phyloP scores from a whole-genome alignment of 2,797 vertebrate species.

The Rallus crepitans region DNA sequence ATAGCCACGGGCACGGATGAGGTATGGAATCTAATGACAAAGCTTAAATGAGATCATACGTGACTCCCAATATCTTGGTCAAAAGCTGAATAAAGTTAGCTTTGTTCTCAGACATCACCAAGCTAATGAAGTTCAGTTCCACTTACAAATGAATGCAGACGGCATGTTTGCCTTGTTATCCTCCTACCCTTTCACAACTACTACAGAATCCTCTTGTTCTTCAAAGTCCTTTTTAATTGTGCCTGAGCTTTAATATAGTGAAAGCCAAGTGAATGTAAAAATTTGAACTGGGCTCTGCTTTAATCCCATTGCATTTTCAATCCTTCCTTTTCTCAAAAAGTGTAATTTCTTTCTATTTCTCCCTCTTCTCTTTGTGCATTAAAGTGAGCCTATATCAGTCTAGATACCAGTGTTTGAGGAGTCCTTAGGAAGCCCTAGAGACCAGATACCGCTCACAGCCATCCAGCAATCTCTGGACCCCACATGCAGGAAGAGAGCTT shows the following conservation, averaged over 20 bases:
- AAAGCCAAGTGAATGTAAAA: background rate
- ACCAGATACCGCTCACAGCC: background rate
- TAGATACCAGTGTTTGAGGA: background rate
- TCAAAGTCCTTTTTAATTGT: background rate
- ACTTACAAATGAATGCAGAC: background rate
- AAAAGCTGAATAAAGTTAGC: background rate
- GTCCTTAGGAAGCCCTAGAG: background rate
- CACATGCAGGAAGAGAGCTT: background rate
- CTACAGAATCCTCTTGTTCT: background rate
- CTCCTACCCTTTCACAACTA: background rate
- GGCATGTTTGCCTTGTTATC: background rate
- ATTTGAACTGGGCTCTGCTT: background rate
- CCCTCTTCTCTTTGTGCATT: background rate
- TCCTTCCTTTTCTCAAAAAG: background rate
- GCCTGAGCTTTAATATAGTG: background rate
- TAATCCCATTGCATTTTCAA: background rate
- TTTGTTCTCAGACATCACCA: background rate
- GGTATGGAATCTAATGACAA: background rate
- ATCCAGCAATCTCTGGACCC: background rate
- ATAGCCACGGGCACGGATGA: background rate
- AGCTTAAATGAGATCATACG: background rate
- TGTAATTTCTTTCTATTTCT: background rate
- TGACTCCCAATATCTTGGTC: background rate
- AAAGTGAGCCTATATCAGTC: background rate
- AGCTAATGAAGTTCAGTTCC: background rate